Evolutionary conservation across 2,888 invertebrate species (phyloP).

Genomic region (Dascillus cervinus): DNA sequence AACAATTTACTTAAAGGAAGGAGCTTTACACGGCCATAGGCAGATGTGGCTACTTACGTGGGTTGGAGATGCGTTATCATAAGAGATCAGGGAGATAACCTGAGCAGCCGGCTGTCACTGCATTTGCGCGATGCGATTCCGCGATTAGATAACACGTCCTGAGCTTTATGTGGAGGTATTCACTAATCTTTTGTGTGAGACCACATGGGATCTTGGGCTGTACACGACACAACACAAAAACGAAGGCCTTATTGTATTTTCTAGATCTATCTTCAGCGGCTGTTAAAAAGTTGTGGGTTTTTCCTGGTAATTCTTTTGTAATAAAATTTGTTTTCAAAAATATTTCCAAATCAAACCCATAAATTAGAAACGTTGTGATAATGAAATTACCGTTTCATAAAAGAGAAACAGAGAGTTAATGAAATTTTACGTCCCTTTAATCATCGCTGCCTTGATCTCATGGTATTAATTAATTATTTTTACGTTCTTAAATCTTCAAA

Average conservation of each 20-base stretch:
- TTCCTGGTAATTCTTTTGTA: too few relatives aligned
- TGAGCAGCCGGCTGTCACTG: slow-evolving; percentile 29
- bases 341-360: too few relatives aligned
- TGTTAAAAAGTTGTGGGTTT: too few relatives aligned
- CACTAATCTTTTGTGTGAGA: slow-evolving; percentile 33
- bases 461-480: slow-evolving; percentile 15
- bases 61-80: slow-evolving; percentile 29
- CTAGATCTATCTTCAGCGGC: slow-evolving; percentile 17
- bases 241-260: slow-evolving; percentile 22
- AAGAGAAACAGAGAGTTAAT: too few relatives aligned
- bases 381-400: too few relatives aligned
- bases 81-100: slow-evolving; percentile 25
- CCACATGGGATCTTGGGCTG: slow-evolving; percentile 25
- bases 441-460: slow-evolving; percentile 4
- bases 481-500: slow-evolving; percentile 9
- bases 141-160: slow-evolving; percentile 32
- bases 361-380: too few relatives aligned
- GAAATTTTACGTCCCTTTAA: slow-evolving; percentile 12
- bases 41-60: slow-evolving; percentile 30
- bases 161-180: slow-evolving; percentile 32
- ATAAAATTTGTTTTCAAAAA: too few relatives aligned
- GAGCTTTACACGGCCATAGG: slow-evolving; percentile 6
- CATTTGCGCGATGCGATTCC: slow-evolving; percentile 36
- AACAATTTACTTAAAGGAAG: background rate
- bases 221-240: slow-evolving; percentile 21